Percentiles rank a stretch among this genome's conserved stretches.
phyloP scores from a whole-genome alignment of 2,113 vertebrate species.

The Phalacrocorax aristotelis region DNA sequence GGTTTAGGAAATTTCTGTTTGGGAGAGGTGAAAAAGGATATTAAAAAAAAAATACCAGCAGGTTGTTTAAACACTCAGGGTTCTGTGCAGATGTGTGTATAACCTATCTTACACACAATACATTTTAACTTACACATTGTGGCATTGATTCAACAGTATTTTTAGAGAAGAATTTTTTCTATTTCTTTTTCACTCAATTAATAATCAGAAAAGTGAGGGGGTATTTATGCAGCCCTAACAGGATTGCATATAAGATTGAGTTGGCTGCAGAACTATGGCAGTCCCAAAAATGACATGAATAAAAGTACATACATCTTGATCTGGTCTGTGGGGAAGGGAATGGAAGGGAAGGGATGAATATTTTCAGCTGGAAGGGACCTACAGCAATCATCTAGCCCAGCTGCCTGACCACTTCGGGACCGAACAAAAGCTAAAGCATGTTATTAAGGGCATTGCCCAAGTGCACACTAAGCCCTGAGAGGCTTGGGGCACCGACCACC shows the following conservation, averaged over 20 bases:
- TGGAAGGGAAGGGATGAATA: neutral
- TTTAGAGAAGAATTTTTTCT: neutral
- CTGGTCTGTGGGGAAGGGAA: too few relatives aligned
- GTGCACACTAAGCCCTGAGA: neutral
- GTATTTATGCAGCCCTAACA: neutral
- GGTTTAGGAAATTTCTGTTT: neutral
- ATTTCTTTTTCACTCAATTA: neutral
- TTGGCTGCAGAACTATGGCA: neutral
- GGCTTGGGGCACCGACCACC: too few relatives aligned
- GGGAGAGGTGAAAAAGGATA: neutral
- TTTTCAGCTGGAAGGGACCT: neutral
- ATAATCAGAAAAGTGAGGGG: neutral
- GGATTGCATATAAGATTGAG: neutral
- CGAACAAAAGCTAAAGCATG: neutral
- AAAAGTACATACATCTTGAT: neutral
- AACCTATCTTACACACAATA: neutral
- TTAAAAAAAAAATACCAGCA: neutral
- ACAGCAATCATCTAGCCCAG: neutral
- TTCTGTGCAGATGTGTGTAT: neutral
- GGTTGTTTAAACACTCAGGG: neutral
- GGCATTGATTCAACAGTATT: neutral
- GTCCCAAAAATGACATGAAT: neutral
- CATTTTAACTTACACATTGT: neutral
- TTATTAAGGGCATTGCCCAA: neutral
- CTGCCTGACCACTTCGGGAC: neutral